These are phyloP conservation scores for Oreohelix idahoensis DNA, from an alignment of 1,140 invertebrate species.

Conservation along the genomic window DNA sequence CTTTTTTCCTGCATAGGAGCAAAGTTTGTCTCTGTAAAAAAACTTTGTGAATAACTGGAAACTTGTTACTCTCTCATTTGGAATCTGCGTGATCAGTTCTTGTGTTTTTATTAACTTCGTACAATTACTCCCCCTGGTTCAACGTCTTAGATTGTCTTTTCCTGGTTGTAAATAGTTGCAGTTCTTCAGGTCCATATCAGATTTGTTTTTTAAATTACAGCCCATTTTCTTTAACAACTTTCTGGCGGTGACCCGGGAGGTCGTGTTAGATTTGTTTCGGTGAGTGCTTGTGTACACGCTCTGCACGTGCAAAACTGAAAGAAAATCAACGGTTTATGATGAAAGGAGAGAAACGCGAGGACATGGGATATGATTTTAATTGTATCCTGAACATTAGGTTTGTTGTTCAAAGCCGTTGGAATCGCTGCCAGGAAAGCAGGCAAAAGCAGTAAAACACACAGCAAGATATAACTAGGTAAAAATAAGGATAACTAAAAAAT, in stretches of 20 bases:
- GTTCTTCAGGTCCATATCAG: background rate
- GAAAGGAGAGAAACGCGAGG: background rate
- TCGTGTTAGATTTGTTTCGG: slow-evolving; percentile 3
- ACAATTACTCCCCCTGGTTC: too few relatives aligned
- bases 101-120: too few relatives aligned
- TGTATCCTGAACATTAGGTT: background rate
- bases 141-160: background rate
- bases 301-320: background rate
- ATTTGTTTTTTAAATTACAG: background rate
- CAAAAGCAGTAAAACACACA: background rate
- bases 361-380: background rate
- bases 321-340: background rate
- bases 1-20: background rate
- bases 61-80: too few relatives aligned
- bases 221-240: background rate
- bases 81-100: too few relatives aligned
- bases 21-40: too few relatives aligned
- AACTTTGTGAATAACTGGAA: too few relatives aligned
- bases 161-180: background rate
- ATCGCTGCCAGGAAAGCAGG: background rate
- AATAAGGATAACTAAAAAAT: too few relatives aligned
- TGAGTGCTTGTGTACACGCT: background rate
- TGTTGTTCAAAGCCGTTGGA: background rate
- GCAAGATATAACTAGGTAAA: background rate
- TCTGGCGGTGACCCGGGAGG: background rate